Evolutionary conservation across 2,113 vertebrate genomes (phyloP), one percentile per base, ranked within the genome.

Genomic region (Chauna torquata): DNA sequence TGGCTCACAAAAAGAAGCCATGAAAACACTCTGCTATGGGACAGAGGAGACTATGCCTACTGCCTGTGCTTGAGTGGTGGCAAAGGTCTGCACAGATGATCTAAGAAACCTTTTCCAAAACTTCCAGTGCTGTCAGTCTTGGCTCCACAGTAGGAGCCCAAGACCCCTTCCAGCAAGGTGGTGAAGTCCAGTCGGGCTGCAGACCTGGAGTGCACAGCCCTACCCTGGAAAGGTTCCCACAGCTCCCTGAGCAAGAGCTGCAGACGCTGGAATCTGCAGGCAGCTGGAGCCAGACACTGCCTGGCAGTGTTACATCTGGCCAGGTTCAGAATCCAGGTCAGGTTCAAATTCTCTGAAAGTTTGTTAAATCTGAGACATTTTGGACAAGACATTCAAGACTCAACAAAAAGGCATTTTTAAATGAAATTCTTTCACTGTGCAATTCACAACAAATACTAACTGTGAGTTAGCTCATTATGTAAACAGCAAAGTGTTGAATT

Each of bases 371-470:
- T 70, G 78, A 94, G 92, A 95, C 76, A 81, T 81, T 92, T 90
- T 95, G 92, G 92, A 94, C 68, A 81, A 77, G 54, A 47, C 38
- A 50, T 58, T 66, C 62, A 74, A 85, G 85, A 90, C 90, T 94
- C 93, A 95, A 95, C 76, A 94, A 97, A 96, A 95, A 93, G 75
- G 92, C 79, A 94, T 97, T 95, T 90, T 92, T 8, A 62, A 95
- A 96, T 82, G 82, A 86, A 96, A 88, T 90, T 93, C 54, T 88
- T 94, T 90, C 55, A 80, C 85, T 45, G 40, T 50, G 49, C 19
- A 87, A 82, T 92, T 94, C 89, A 94, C 90, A 95, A 95, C 86
- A 95, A 92, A 95, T 90, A 82, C 81, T 76, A 91, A 79, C 71
- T 79, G 49, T 28, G 81, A 85, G 45, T 94, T 94, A 92, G 59